Conservation (phyloP, 2,888 invertebrate genomes). For the Physocephala rufipes region DNA sequence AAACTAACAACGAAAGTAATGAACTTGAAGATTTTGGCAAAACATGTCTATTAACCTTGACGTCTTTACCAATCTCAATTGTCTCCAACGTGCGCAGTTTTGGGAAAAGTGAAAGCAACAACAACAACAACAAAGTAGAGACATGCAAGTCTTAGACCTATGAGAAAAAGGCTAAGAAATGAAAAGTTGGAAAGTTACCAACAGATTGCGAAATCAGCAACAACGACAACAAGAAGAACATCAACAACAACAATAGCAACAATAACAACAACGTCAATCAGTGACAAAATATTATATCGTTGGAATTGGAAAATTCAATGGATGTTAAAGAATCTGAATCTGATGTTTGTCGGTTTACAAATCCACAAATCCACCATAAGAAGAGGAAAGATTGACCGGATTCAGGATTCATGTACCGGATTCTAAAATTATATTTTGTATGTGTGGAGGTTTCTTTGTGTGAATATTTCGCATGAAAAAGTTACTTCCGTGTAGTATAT, state of each 20-base stretch:
- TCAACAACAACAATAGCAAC: background rate
- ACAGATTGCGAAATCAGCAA: background rate
- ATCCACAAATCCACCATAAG: no score
- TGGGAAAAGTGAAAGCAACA: no score
- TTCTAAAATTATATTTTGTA: no score
- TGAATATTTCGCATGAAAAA: no score
- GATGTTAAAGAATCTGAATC: no score
- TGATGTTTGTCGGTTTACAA: no score
- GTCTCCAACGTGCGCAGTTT: constrained; percentile 26
- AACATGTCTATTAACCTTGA: constrained; percentile 32
- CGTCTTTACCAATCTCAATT: constrained; percentile 29
- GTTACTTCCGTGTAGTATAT: no score
- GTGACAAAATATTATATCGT: no score
- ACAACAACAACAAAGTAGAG: background rate
- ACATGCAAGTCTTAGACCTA: background rate
- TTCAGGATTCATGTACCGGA: no score
- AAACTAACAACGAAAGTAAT: background rate
- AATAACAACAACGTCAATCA: background rate
- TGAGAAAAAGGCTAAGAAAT: background rate
- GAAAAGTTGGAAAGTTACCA: background rate
- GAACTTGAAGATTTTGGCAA: constrained; percentile 1
- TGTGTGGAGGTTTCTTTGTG: no score
- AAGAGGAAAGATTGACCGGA: no score
- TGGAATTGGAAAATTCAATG: no score
- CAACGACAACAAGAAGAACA: background rate